phyloP scores from a whole-genome alignment of 2,888 invertebrate species.

The Callinectes sapidus region DNA sequence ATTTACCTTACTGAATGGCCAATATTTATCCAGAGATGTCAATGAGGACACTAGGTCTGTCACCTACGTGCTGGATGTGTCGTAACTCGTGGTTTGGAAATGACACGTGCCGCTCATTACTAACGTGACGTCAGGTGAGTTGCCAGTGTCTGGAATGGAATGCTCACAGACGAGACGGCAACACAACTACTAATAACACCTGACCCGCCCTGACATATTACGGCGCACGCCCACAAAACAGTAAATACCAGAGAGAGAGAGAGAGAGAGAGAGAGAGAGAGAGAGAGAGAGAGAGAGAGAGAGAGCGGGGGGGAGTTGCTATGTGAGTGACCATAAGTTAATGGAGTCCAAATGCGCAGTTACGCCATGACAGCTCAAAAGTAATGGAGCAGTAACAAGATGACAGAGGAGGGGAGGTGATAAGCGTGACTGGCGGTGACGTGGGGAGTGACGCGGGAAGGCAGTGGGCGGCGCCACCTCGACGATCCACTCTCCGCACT shows the following conservation, averaged over 20 bases:
- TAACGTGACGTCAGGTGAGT: background rate
- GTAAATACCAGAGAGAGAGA: conserved; percentile 20
- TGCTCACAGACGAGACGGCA: background rate
- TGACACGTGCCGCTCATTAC: background rate
- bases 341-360: background rate
- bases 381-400: background rate
- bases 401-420: background rate
- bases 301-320: background rate
- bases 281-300: conserved; percentile 44
- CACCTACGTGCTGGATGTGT: background rate
- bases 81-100: background rate
- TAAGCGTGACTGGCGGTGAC: background rate
- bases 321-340: background rate
- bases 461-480: background rate
- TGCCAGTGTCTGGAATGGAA: background rate
- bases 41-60: background rate
- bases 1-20: background rate
- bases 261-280: conserved; percentile 51
- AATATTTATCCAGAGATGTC: background rate
- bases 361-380: background rate
- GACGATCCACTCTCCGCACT: background rate
- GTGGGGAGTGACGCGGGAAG: background rate
- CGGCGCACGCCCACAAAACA: no score
- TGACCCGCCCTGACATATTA: background rate
- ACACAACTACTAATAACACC: background rate